Base-by-base conservation (phyloP, 92 coral and sea anemone genomes). In the Galaxea fascicularis region DNA sequence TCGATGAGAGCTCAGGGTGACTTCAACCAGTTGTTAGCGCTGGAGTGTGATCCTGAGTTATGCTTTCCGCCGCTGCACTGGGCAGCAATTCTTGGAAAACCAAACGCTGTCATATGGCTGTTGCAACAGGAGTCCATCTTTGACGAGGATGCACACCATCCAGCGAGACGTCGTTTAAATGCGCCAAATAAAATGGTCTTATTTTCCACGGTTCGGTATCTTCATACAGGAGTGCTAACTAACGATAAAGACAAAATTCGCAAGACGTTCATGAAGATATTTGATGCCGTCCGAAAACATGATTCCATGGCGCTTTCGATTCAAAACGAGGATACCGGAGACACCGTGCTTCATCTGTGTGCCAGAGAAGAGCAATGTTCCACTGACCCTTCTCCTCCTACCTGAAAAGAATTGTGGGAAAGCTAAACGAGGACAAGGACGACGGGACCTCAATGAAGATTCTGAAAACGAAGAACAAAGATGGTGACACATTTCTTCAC, bases 11-110 rank as follows among this genome's bases (percentile, higher is more conserved):
- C 68, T 1, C 13, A 63, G 17, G 68, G 6, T 15, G 68, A 63
- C 25, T 26, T 63, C 18, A 63, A 25, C 68, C 3, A 63, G 35
- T 35, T 30, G 17, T 24, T 63, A 8, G 16, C 25, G 3, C 41
- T 35, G 12, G 68, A 63, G 6, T 30, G 35, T 1, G 17, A 24
- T 63, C 68, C 68, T 25, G 35, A 63, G 5, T 63, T 63, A 0
- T 0, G 5, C 13, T 63, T 25, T 16, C 68, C 68, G 15, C 17
- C 25, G 26, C 17, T 63, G 41, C 68, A 63, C 17, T 63, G 68
- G 68, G 68, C 68, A 63, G 68, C 68, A 25, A 25, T 13, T 0
- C 68, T 63, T 27, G 68, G 68, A 27, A 63, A 63, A 63, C 10
- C 26, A 10, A 63, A 27, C 1, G 68, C 68, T 5, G 39, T 63